Base-by-base conservation (phyloP, 2,888 invertebrate species). In the Heliconius aoede region DNA sequence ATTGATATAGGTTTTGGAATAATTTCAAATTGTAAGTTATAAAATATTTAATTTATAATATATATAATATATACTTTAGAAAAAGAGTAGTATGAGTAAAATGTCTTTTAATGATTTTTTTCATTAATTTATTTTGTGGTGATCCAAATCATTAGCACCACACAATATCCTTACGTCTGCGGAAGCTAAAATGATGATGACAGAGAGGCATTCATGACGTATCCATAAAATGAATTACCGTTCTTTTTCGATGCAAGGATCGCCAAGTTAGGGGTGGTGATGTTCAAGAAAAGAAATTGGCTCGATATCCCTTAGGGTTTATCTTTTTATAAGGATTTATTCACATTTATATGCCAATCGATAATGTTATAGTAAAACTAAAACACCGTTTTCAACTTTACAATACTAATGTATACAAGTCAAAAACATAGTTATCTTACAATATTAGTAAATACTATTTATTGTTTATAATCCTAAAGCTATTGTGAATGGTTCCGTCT, bases 211-310 rank as follows among this genome's bases (percentile, higher is more conserved):
- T 94, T 93, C 94, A 93, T 91, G 92, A 94, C 89, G 88, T 90
- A 93, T 92, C 92, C 92, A 93, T 90, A 92, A 93, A 93, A 91
- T 93, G 91, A 86, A 92, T 94, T 94, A 94, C 94, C 94, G 93
- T 94, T 91, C 88, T 87, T 87, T 91, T 91, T 92, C 90, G 93
- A 90, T 87, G 93, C 89, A 88, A 91, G 91, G 92, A 87, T 90
- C 92, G 92, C 92, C 93, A 88, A 88, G 89, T 87, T 83, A 87
- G 87, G 89, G 90, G 82, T 89, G 90, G 83, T 89, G 91, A 91
- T 89, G 90, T 85, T 86, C 85, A 87, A 87, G 86, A 87, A 91
- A 91, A 87, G 82, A 91, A 91, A 91, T 88, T 86, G 89, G 89
- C 88, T 89, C 89, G 89, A 89, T 85, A 89, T 89, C 89, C 86